These are phyloP conservation scores for Caradrina clavipalpis DNA, from an alignment of 2,888 invertebrate species.

Conservation along the genomic window DNA sequence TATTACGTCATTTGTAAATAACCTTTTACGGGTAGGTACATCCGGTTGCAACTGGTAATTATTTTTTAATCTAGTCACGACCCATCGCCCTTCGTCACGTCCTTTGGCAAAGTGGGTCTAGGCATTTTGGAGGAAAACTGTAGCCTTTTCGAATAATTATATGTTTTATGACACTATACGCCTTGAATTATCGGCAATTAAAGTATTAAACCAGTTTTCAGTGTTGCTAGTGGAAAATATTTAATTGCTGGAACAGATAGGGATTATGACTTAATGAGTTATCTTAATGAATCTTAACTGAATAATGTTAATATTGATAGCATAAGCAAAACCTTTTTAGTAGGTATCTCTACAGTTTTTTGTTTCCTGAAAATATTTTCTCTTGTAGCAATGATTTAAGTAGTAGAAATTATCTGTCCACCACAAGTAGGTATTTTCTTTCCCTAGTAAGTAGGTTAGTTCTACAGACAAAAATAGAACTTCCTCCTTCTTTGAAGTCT, in stretches of 20 bases:
- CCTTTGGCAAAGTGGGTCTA: slow-evolving; percentile 81
- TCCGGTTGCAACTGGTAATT: slow-evolving; percentile 28
- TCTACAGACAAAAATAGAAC: no score
- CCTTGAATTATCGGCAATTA: slow-evolving; percentile 59
- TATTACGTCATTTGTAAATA: slow-evolving; percentile 23
- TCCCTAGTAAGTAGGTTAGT: no score
- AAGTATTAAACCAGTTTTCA: slow-evolving; percentile 31
- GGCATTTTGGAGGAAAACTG: slow-evolving; percentile 81
- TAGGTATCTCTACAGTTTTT: neutral
- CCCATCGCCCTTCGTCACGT: slow-evolving; percentile 61
- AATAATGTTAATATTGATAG: neutral
- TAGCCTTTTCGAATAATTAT: slow-evolving; percentile 56
- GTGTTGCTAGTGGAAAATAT: slow-evolving; percentile 9
- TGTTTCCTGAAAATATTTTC: neutral
- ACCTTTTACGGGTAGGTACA: slow-evolving; percentile 10
- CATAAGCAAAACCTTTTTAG: neutral
- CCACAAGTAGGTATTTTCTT: no score
- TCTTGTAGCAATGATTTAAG: no score
- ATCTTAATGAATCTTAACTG: neutral
- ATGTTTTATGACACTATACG: slow-evolving; percentile 34
- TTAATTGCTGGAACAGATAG: neutral
- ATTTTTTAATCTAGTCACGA: slow-evolving; percentile 54
- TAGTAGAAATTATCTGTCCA: no score
- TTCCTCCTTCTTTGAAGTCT: no score
- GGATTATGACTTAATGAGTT: neutral